Base-by-base conservation (phyloP, 2,797 vertebrate species). In the Coreius guichenoti region DNA sequence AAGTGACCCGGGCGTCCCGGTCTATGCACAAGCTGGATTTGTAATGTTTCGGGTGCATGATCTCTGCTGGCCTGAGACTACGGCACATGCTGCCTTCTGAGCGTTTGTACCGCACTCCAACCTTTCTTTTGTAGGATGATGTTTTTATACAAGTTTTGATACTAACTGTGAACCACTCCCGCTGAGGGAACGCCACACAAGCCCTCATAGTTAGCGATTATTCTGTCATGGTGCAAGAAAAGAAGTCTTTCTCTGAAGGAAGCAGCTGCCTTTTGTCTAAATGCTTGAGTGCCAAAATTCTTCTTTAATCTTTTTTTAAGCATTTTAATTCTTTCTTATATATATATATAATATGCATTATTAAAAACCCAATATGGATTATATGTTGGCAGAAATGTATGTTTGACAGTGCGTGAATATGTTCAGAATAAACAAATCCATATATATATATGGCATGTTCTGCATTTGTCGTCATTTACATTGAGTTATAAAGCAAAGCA, bases 61-160 rank as follows among this genome's bases (percentile, higher is more conserved):
- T 65, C 61, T 65, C 61, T 65, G 61, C 61, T 65, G 61, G 80
- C 87, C 78, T 87, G 67, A 88, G 84, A 73, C 78, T 54, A 80
- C 84, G 75, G 69, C 7, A 72, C 87, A 84, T 75, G 39, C 82
- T 76, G 17, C 75, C 58, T 89, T 63, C 17, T 7, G 58, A 33
- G 23, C 45, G 14, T 78, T 87, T 85, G 51, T 87, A 67, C 56
- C 47, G 17, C 58, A 82, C 45, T 82, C 29, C 29, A 75, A 61
- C 2, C 56, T 88, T 89, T 92, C 67, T 86, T 91, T 90, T 90
- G 49, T 88, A 90, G 81, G 82, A 86, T 14, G 13, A 26, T 29
- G 86, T 87, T 92, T 89, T 94, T 94, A 93, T 95, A 95, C 88
- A 90, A 56, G 91, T 86, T 93, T 93, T 93, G 90, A 94, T 91